phyloP scores from a whole-genome alignment of 2,113 vertebrate genomes.

The Equus przewalskii region DNA sequence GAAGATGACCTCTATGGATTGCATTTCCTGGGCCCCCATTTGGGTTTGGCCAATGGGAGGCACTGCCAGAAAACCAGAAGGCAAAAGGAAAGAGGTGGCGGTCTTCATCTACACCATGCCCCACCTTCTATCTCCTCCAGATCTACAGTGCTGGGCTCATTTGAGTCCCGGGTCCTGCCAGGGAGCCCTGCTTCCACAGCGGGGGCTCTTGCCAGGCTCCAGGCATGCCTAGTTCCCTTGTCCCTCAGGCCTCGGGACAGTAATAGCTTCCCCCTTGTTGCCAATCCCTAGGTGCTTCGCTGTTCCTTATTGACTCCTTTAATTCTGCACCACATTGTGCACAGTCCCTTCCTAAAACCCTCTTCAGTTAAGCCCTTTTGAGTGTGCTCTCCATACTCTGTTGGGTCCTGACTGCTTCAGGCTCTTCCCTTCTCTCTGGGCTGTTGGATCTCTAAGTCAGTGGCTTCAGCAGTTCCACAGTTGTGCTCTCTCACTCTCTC shows the following conservation, averaged over 20 bases:
- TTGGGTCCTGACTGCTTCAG: not conserved
- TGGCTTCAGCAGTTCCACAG: not conserved
- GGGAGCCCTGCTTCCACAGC: not conserved
- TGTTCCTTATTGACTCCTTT: not conserved
- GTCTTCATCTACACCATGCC: too few relatives aligned
- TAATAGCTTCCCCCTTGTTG: not conserved
- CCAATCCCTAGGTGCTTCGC: not conserved
- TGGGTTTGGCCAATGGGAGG: not conserved
- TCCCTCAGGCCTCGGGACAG: not conserved
- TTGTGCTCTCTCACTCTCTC: not conserved
- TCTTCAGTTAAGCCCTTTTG: not conserved
- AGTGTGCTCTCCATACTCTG: not conserved
- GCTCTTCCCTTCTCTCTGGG: not conserved
- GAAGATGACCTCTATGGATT: not conserved
- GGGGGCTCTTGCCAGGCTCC: not conserved
- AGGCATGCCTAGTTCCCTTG: not conserved
- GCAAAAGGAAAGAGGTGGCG: not conserved
- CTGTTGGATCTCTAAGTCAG: not conserved
- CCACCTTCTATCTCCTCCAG: fast-evolving
- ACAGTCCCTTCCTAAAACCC: not conserved
- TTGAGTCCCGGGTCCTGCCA: not conserved
- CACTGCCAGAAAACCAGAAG: not conserved
- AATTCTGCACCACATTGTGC: not conserved
- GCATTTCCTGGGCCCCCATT: not conserved
- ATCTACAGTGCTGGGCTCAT: not conserved